Percentiles rank a stretch among this genome's conserved stretches.
Conservation (phyloP, 2,797 vertebrate genomes). For the Halcyon smyrnensis region DNA sequence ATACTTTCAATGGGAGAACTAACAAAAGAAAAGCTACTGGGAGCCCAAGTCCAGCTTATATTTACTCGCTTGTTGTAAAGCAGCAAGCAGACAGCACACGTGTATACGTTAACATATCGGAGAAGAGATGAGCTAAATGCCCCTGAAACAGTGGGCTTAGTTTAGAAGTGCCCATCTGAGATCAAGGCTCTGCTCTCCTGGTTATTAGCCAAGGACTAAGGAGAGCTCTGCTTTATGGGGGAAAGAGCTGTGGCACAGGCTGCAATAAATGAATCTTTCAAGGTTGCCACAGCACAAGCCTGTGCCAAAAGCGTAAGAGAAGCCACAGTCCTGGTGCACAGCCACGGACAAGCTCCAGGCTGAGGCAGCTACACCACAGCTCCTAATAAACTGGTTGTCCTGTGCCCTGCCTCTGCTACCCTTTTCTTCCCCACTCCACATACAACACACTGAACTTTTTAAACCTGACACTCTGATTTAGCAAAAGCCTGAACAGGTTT, state of each 20-base stretch:
- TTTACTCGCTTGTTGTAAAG: neutral
- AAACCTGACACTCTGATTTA: slow-evolving; percentile 16
- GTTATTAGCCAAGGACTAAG: neutral
- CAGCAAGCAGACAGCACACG: neutral
- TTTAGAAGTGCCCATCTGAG: neutral
- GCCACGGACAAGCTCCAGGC: neutral
- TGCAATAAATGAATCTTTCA: neutral
- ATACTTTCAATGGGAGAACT: neutral
- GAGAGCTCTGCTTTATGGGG: neutral
- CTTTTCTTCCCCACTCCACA: neutral
- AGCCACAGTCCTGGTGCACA: neutral
- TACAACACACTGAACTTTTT: neutral
- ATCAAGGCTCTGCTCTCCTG: neutral
- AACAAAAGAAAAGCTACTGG: neutral
- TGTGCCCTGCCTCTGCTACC: neutral
- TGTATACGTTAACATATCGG: neutral
- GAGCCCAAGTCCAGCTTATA: neutral
- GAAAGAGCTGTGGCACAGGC: neutral
- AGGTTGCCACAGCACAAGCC: neutral
- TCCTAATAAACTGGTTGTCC: neutral
- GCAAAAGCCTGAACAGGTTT: slow-evolving; percentile 6
- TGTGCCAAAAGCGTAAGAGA: neutral
- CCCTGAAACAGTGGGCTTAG: neutral
- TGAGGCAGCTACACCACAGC: neutral
- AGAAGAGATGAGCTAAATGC: neutral